These are phyloP conservation scores for Lipotes vexillifer DNA, from an alignment of 2,113 vertebrate species.

Conservation along the genomic window DNA sequence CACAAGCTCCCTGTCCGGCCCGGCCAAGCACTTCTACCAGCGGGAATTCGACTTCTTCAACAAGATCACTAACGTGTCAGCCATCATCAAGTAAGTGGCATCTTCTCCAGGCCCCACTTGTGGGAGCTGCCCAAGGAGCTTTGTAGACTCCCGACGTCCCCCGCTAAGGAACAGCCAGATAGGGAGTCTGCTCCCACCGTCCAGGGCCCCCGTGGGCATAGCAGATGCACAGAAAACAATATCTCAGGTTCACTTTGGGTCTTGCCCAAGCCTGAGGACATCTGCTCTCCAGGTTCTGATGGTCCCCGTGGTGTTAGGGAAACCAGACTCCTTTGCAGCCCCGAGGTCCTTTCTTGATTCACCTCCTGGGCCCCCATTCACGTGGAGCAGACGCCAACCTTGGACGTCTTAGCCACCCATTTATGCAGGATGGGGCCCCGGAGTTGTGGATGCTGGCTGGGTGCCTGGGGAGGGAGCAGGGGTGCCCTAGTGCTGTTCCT, in stretches of 20 bases:
- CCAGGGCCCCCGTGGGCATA: neutral
- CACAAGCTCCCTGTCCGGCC: constrained; percentile 92
- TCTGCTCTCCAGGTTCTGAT: neutral
- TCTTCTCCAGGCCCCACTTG: accelerated
- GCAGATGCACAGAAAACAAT: neutral
- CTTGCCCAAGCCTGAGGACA: neutral
- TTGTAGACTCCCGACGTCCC: neutral
- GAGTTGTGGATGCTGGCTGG: neutral
- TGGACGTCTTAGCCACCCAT: neutral
- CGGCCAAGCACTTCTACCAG: constrained; percentile 96
- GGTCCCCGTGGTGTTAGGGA: neutral
- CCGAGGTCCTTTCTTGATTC: neutral
- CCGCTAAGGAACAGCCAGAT: neutral
- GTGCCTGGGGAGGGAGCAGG: neutral
- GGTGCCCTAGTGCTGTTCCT: too few species aligned
- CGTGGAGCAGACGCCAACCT: accelerated
- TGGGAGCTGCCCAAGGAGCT: too few species aligned
- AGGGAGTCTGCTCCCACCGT: neutral
- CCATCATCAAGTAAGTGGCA: constrained; percentile 91
- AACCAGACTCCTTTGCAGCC: neutral
- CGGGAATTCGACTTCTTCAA: constrained; percentile 98
- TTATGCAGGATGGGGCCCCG: neutral
- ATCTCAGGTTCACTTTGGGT: accelerated
- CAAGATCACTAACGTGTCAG: constrained; percentile 96
- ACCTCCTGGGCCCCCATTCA: too few species aligned